Evolutionary conservation across 2,797 vertebrate species (phyloP).

Genomic region (Hemitrygon akajei): DNA sequence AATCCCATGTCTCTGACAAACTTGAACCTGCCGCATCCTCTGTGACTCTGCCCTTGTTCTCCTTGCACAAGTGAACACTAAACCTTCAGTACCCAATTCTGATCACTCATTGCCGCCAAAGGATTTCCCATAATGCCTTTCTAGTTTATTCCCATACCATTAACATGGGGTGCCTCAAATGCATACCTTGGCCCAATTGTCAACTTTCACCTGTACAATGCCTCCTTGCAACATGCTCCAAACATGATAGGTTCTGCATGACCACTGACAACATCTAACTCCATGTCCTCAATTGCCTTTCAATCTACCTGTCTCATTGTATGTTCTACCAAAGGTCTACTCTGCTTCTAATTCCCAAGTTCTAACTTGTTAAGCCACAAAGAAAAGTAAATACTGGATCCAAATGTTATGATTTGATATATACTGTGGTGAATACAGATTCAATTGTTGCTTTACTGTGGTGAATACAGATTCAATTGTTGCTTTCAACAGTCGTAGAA

Average conservation of each 20-base stretch:
- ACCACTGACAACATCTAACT: neutral
- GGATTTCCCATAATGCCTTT: neutral
- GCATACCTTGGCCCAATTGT: neutral
- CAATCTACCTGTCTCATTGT: too few relatives aligned
- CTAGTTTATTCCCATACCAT: neutral
- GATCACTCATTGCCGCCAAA: neutral
- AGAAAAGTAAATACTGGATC: too few relatives aligned
- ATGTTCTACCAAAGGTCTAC: too few relatives aligned
- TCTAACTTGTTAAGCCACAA: too few relatives aligned
- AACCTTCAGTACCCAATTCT: neutral
- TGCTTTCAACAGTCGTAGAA: too few relatives aligned
- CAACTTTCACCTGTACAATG: neutral
- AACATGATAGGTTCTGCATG: neutral
- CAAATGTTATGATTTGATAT: too few relatives aligned
- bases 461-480: too few relatives aligned
- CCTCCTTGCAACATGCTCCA: too few relatives aligned
- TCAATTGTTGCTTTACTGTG: too few relatives aligned
- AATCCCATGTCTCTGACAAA: neutral
- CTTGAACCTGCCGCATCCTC: neutral
- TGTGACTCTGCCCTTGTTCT: neutral
- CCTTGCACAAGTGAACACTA: neutral
- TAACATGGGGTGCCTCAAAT: neutral
- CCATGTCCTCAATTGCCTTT: neutral
- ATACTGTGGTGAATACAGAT: too few relatives aligned
- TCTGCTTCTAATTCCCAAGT: too few relatives aligned